These are phyloP conservation scores for Lithophane leautieri DNA, from an alignment of 2,888 invertebrate species.

Conservation along the genomic window DNA sequence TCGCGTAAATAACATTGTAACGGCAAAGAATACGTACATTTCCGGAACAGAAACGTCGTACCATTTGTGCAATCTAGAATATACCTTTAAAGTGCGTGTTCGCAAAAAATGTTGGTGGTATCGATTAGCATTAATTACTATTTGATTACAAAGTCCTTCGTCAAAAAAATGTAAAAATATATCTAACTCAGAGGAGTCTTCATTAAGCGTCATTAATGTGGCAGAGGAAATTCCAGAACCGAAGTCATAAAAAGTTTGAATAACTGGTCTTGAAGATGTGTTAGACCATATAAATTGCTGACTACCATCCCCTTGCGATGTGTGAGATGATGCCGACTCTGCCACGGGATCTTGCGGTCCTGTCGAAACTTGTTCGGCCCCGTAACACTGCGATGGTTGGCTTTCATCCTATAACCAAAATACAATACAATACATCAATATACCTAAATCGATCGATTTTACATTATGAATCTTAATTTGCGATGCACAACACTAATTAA, in stretches of 20 bases:
- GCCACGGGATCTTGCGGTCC: constrained; percentile 8
- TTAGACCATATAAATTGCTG: constrained; percentile 1
- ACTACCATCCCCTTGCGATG: constrained; percentile 9
- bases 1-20: constrained; percentile 14
- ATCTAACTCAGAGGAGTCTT: constrained; percentile 9
- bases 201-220: constrained; percentile 7
- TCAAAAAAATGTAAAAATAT: constrained; percentile 6
- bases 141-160: background rate
- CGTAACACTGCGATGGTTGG: constrained; percentile 5
- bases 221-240: constrained; percentile 7
- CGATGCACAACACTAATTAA: constrained; percentile 5
- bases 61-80: constrained; percentile 12
- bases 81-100: constrained; percentile 11
- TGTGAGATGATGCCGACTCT: constrained; percentile 5
- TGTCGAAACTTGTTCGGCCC: constrained; percentile 7
- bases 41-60: constrained; percentile 1
- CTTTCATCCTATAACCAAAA: constrained; percentile 7
- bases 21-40: constrained; percentile 12
- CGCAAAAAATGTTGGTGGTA: constrained; percentile 8
- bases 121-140: constrained; percentile 8
- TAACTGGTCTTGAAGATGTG: constrained; percentile 9
- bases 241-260: constrained; percentile 5
- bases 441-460: constrained; percentile 6
- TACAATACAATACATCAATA: constrained; percentile 7
- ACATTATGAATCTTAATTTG: background rate